Evolutionary conservation across 1,140 invertebrate species (phyloP), one percentile per base, ranked within the genome.

Genomic region (Nautilus pompilius): DNA sequence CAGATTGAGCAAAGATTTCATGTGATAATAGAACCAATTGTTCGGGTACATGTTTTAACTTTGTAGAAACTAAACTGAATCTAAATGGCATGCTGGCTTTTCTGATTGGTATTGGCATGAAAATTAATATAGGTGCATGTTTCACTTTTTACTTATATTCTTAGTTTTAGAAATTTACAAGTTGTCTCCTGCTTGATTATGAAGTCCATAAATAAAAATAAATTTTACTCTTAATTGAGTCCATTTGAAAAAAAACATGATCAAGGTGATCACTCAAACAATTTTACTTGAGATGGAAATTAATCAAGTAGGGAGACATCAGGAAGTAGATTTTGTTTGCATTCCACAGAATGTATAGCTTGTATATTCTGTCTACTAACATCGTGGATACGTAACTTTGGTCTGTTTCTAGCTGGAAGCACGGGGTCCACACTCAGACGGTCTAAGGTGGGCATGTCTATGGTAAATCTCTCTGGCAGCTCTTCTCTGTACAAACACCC

Each of bases 401-500:
- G 65, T 61, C 62, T 58, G 62, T 49, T 73, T 73, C 51, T 71
- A 77, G 75, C 73, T 58, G 75, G 75, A 64, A 77, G 75, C 69
- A 72, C 67, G 3, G 70, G 67, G n/a, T 72, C 74, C 58, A 69
- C 70, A 6, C 62, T 76, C 36, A 57, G 71, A 28, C 67, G 75
- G 32, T 72, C 72, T 66, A 67, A 68, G 53, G 70, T 74, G 58
- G 69, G 73, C 4, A 66, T 72, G 3, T 75, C 73, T 46, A 75
- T 77, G 75, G 69, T 75, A 29, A 77, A 77, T 66, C 66, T 77
- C 28, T 70, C 75, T 5, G 60, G 58, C 54, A 61, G 63, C 10
- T 54, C 62, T 55, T 36, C 65, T 24, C 63, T 60, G 34, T 66
- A 69, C 45, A 70, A 72, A 69, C 68, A 74, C 60, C 63, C 72